Evolutionary conservation across 2,113 vertebrate genomes (phyloP).

Genomic region (Acrocephalus kingi): DNA sequence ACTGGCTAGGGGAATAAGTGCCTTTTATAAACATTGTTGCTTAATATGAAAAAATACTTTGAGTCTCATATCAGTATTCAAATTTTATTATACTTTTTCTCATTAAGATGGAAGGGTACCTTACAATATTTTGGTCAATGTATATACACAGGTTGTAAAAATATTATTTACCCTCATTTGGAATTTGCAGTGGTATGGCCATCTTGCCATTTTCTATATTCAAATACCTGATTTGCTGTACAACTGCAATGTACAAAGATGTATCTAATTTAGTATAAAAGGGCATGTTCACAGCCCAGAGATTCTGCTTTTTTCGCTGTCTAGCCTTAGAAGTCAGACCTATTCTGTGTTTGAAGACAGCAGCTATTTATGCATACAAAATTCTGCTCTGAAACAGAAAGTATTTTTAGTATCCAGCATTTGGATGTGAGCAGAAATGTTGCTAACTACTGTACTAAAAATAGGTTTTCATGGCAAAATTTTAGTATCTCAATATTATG

Average conservation of each 20-base stretch:
- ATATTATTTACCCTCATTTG: not conserved
- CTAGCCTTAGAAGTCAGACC: not conserved
- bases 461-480: not conserved
- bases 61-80: not conserved
- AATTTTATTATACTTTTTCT: not conserved
- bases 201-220: not conserved
- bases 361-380: not conserved
- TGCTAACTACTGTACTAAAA: conserved; percentile 11
- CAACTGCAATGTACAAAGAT: not conserved
- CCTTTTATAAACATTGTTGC: not conserved
- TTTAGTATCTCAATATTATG: not conserved
- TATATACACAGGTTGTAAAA: not conserved
- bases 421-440: not conserved
- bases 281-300: not conserved
- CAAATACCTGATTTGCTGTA: not conserved
- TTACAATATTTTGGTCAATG: not conserved
- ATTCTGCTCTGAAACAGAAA: not conserved
- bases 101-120: not conserved
- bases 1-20: not conserved
- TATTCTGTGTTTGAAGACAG: not conserved
- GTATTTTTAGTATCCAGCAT: conserved; percentile 27
- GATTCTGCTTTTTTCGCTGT: not conserved
- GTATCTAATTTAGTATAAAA: not conserved
- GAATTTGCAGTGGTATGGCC: not conserved
- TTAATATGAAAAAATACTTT: not conserved